Percentiles rank a stretch among this genome's conserved stretches.
phyloP scores from a whole-genome alignment of 2,797 vertebrate genomes.

The Myotis findleyi region DNA sequence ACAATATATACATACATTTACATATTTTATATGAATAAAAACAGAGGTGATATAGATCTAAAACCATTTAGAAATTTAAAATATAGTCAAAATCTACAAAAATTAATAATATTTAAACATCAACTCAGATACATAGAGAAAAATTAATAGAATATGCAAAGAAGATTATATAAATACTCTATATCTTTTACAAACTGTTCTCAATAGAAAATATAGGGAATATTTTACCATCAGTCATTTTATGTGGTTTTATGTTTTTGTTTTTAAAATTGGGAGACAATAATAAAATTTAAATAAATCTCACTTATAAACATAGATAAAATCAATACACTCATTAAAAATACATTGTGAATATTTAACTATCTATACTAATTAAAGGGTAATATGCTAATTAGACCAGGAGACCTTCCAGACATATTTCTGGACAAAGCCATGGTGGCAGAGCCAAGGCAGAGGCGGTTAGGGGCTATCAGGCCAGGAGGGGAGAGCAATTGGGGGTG shows the following conservation, averaged over 20 bases:
- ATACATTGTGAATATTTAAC: neutral
- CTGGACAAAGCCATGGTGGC: too few relatives aligned
- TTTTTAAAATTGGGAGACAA: neutral
- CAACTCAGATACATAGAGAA: neutral
- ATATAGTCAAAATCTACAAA: neutral
- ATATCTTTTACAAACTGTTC: neutral
- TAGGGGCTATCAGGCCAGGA: too few relatives aligned
- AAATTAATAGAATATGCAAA: neutral
- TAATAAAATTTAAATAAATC: neutral
- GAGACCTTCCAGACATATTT: too few relatives aligned
- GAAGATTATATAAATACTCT: neutral
- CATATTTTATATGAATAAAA: too few relatives aligned
- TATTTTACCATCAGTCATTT: neutral
- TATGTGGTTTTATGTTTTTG: neutral
- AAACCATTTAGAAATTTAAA: neutral
- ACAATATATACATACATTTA: neutral
- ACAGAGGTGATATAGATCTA: neutral
- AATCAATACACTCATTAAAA: neutral
- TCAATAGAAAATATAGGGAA: neutral
- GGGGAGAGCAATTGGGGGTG: too few relatives aligned
- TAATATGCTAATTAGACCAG: too few relatives aligned
- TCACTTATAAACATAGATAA: neutral
- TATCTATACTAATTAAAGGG: too few relatives aligned
- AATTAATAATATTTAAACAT: neutral
- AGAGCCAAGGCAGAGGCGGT: too few relatives aligned